A percentile compares a stretch with the other conserved stretches of the same genome.
phyloP scores from a whole-genome alignment of 2,888 invertebrate genomes.

The Maniola hyperantus region DNA sequence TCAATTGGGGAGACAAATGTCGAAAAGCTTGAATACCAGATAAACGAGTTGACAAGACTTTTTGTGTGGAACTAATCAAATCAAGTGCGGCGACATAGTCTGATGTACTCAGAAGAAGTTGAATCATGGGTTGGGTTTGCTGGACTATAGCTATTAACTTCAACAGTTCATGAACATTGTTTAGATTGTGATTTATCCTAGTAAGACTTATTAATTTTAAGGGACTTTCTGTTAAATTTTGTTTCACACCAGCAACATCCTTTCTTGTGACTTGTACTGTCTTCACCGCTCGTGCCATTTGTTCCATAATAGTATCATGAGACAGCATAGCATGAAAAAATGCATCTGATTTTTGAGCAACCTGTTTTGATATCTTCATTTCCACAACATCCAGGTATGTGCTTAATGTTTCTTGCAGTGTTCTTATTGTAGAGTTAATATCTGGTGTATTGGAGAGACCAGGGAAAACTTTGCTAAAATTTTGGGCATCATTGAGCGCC shows the following conservation, averaged over 20 bases:
- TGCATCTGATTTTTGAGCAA: conserved; percentile 96
- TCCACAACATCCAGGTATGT: conserved; percentile 98
- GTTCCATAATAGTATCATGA: conserved; percentile 98
- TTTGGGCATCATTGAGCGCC: conserved; percentile 89
- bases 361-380: conserved; percentile 95
- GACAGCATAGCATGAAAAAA: conserved; percentile 99
- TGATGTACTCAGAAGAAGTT: conserved; percentile 95
- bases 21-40: conserved; percentile 97
- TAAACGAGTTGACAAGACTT: conserved; percentile 94
- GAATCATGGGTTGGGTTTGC: conserved; percentile 99
- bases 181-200: conserved; percentile 85
- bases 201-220: conserved; percentile 89
- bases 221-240: conserved; percentile 90
- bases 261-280: conserved; percentile 89
- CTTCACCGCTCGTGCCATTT: conserved; percentile 91
- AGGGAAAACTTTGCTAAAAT: conserved; percentile 93
- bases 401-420: conserved; percentile 94
- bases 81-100: conserved; percentile 99
- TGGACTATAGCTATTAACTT: conserved; percentile 97
- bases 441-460: conserved; percentile 81
- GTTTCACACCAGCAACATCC: conserved; percentile 90
- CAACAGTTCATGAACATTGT: conserved; percentile 87
- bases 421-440: conserved; percentile 84
- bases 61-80: conserved; percentile 97
- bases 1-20: conserved; percentile 96